phyloP scores from a whole-genome alignment of 2,888 invertebrate species.

The Xylocampa areola region DNA sequence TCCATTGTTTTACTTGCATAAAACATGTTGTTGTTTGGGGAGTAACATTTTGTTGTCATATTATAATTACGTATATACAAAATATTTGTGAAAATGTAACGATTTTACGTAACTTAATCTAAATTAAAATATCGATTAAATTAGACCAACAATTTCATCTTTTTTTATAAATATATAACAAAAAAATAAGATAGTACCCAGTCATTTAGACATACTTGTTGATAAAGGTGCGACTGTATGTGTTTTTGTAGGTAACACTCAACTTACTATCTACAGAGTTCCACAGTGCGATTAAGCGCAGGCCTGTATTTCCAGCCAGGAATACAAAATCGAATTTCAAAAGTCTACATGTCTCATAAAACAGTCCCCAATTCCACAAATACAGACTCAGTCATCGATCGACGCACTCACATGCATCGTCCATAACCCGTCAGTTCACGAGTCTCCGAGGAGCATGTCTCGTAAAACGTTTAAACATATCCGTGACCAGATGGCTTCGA shows the following conservation, averaged over 20 bases:
- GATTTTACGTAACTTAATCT: too few species aligned
- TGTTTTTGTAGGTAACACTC: too few species aligned
- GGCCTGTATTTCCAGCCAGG: too few species aligned
- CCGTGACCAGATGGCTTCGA: constrained; percentile 35
- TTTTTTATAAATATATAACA: too few species aligned
- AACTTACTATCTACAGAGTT: too few species aligned
- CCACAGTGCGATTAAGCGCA: too few species aligned
- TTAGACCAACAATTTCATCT: too few species aligned
- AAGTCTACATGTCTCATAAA: constrained; percentile 2
- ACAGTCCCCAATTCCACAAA: constrained; percentile 10
- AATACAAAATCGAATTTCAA: too few species aligned
- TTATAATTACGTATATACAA: constrained; percentile 4
- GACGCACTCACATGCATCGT: constrained; percentile 22
- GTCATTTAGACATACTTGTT: too few species aligned
- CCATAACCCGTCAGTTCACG: constrained; percentile 15
- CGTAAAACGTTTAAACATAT: constrained; percentile 48
- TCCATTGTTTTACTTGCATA: constrained; percentile 24
- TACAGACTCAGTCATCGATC: constrained; percentile 23
- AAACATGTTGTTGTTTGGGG: constrained; percentile 7
- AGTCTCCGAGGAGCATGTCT: constrained; percentile 11
- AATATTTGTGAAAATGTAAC: constrained; percentile 6
- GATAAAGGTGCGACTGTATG: too few species aligned
- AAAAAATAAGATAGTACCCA: too few species aligned
- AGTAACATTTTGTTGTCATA: constrained; percentile 12
- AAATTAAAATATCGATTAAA: too few species aligned